A percentile compares a stretch with the other conserved stretches of the same genome.
phyloP scores from a whole-genome alignment of 2,888 invertebrate genomes.

The Brachynemurus nebulosus region DNA sequence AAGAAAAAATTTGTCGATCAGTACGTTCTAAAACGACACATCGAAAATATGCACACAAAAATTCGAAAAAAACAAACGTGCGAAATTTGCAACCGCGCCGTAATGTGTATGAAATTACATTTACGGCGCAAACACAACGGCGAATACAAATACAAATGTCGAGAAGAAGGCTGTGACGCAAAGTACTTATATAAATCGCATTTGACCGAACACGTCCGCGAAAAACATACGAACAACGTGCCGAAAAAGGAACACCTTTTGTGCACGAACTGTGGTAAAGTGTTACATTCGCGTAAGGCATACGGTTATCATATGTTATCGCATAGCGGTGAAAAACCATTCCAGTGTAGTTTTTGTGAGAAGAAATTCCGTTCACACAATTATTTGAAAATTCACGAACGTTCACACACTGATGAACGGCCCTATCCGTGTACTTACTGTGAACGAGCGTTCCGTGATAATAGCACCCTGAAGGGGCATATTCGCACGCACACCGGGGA shows the following conservation, averaged over 20 bases:
- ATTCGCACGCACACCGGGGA: background rate
- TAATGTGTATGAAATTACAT: background rate
- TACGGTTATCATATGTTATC: background rate
- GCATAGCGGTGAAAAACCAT: background rate
- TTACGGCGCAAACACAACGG: background rate
- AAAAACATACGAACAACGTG: background rate
- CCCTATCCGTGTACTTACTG: background rate
- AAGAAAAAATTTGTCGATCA: background rate
- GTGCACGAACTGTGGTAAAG: background rate
- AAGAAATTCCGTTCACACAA: background rate
- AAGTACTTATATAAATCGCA: background rate
- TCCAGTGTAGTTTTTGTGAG: background rate
- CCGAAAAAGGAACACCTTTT: background rate
- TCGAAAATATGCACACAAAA: constrained; percentile 2
- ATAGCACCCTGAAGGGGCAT: background rate
- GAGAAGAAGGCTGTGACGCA: background rate
- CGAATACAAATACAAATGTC: background rate
- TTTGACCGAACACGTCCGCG: background rate
- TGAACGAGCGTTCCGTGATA: background rate
- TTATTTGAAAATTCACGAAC: background rate
- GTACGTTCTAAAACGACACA: background rate
- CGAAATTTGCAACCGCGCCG: background rate
- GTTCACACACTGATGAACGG: background rate
- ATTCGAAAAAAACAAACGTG: background rate
- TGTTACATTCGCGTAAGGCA: background rate